Base-by-base conservation (phyloP, 2,888 invertebrate genomes). In the Anarsia innoxiella region DNA sequence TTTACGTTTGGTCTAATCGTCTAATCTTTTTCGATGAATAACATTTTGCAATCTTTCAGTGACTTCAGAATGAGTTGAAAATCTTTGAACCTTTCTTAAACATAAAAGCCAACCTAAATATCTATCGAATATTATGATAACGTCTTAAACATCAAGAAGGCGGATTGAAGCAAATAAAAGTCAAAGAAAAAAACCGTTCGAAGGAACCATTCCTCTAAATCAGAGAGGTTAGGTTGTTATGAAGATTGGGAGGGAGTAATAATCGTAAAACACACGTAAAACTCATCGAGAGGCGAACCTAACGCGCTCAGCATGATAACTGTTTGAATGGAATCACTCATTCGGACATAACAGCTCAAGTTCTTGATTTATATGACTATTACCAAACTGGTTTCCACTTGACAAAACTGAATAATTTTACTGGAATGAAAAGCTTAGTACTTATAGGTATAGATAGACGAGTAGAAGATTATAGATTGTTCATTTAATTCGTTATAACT, bases 191-290 rank as follows among this genome's bases (percentile, higher is more conserved):
- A 40, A 46, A 36, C 39, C 44, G 49, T 40, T 51, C 49, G 45
- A 49, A 46, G 46, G 46, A 46, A 52, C 48, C 49, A 45, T 47
- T 45, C 40, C 40, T 47, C 48, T 58, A 59, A 61, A 60, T 60
- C 56, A 59, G 48, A 52, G 49, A 54, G 56, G 59, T 53, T 59
- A 49, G 56, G 58, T 61, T 57, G 55, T 59, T 61, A 62, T 55
- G 56, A 62, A 63, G 60, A 59, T 65, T 58, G 59, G 59, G 52
- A 60, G 59, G 49, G 53, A 45, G 56, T 56, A 56, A 62, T 62
- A 65, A 62, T 54, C 53, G 55, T 65, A 62, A 64, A 64, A 58
- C 48, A 54, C 42, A 48, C 53, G 48, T 56, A 55, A 55, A 56
- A 40, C 48, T 45, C 51, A 51, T 50, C 47, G 48, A 44, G 44